These are phyloP conservation scores for Megaptera novaeangliae DNA, from an alignment of 2,113 vertebrate genomes.

Conservation along the genomic window DNA sequence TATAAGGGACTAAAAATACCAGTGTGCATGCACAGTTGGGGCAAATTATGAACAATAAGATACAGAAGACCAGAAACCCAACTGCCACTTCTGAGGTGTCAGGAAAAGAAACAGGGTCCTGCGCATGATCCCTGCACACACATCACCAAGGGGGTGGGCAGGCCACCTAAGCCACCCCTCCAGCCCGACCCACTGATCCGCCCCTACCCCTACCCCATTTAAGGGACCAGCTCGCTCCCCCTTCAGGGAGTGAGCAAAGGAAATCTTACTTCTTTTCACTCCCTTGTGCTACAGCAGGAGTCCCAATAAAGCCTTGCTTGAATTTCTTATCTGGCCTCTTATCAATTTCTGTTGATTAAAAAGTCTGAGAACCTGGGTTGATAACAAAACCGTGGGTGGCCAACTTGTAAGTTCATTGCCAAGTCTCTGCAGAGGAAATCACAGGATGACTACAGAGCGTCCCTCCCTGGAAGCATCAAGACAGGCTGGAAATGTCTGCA, in stretches of 20 bases:
- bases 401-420: neutral
- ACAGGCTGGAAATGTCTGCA: neutral
- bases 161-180: neutral
- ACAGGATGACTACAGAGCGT: too few relatives aligned
- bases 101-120: neutral
- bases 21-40: too few relatives aligned
- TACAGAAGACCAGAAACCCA: neutral
- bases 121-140: fast-evolving
- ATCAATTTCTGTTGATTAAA: neutral
- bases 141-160: neutral
- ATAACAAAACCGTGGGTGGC: neutral
- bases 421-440: neutral
- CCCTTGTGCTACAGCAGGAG: neutral
- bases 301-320: neutral
- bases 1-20: neutral
- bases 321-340: neutral
- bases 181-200: fast-evolving
- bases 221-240: neutral
- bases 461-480: too few relatives aligned
- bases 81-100: neutral
- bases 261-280: neutral
- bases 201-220: neutral
- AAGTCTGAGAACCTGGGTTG: neutral
- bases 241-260: neutral
- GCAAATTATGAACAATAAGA: neutral